Evolutionary conservation across 2,113 vertebrate species (phyloP), one percentile per base, ranked within the genome.

Genomic region (Rallus limicola): DNA sequence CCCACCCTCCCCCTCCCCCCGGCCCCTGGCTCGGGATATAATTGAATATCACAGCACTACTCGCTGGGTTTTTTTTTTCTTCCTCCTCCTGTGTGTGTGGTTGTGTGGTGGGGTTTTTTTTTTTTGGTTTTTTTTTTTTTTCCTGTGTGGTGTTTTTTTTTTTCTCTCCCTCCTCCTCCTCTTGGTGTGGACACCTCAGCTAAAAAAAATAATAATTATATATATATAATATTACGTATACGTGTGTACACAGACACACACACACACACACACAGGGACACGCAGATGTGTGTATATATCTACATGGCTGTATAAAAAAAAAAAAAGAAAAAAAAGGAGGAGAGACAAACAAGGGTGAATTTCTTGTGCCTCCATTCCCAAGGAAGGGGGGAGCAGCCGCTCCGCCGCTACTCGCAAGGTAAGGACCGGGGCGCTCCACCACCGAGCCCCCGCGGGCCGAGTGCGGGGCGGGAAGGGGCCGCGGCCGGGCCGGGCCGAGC

Each of bases 1-100:
- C 85, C 90, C 78, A 82, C 83, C 92, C 92, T 92, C 90, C 67
- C n/a, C 71, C 68, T 33, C 29, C 88, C 28, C 50, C 14, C 53
- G 36, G 55, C 9, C 84, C 23, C 44, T 77, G 80, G n/a, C 53
- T 80, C 25, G 86, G 84, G 91, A 85, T 80, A 69, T 81, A 81
- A 90, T 81, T 93, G 75, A 93, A 75, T 89, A 64, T 64, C 86
- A 63, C 88, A 75, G 92, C 81, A 44, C 78, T 64, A 26, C 60
- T 28, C 24, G 91, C 81, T 76, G 86, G 34, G 31, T 64, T 33
- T 46, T 88, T 42, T 42, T 83, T 63, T 81, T 86, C 82, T 91
- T 95, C 91, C 70, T 68, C 77, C 85, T 82, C 80, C 36, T 64
- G 62, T 67, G 75, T 67, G 75, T 33, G 56, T 53, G 53, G 48